Conservation (phyloP, 2,888 invertebrate species). For the Acleris cristana region DNA sequence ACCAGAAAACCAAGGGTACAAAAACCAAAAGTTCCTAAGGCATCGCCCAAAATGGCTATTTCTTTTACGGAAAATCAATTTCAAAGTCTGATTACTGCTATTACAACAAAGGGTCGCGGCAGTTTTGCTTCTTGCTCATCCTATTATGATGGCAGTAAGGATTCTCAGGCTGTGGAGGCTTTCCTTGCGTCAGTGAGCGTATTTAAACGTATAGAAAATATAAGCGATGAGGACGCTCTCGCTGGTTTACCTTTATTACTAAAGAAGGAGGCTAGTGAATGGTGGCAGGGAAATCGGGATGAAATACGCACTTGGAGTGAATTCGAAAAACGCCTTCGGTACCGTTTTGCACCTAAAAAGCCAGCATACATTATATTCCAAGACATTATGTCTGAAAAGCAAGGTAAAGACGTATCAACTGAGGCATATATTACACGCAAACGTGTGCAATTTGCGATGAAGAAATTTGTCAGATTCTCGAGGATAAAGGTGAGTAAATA, state of each 20-base stretch:
- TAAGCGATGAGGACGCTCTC: neutral
- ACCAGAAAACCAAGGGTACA: no score
- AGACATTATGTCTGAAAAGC: neutral
- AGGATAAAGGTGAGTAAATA: no score
- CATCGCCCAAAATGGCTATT: no score
- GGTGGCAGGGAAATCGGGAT: neutral
- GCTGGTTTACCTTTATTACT: neutral
- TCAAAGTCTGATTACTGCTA: neutral
- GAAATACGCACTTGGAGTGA: neutral
- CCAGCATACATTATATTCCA: neutral
- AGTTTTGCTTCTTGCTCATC: neutral
- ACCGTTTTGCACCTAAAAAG: neutral
- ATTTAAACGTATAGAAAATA: neutral
- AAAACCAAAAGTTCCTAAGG: no score
- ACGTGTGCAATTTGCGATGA: neutral
- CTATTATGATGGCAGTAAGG: neutral
- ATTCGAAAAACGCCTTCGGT: neutral
- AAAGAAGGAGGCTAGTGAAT: neutral
- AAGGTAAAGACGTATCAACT: neutral
- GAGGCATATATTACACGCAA: neutral
- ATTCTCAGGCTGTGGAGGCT: neutral
- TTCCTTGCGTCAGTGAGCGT: neutral
- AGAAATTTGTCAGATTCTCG: no score
- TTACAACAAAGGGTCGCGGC: slow-evolving; percentile 1
- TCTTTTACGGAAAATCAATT: no score